phyloP scores from a whole-genome alignment of 2,113 vertebrate species.

The Protomyctophum bolini region DNA sequence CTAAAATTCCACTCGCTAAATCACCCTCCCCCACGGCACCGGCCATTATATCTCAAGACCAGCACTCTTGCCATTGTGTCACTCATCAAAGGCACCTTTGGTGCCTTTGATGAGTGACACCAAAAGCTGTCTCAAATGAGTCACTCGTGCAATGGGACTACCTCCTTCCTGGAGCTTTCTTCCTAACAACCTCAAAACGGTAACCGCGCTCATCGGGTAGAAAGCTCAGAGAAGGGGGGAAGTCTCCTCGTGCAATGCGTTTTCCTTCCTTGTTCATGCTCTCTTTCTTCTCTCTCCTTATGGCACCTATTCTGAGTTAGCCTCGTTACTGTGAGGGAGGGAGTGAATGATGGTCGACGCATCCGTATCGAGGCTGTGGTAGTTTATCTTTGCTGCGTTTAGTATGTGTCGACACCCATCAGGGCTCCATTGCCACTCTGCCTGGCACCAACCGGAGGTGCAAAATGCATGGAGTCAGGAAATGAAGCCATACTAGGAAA shows the following conservation, averaged over 20 bases:
- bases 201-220: too few species aligned
- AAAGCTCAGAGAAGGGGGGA: too few species aligned
- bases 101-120: constrained; percentile 58
- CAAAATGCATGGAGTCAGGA: constrained; percentile 43
- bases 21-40: constrained; percentile 60
- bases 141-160: constrained; percentile 12
- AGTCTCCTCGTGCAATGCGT: not conserved
- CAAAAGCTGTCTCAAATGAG: constrained; percentile 48
- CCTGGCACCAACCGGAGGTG: constrained; percentile 33
- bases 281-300: not conserved
- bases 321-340: constrained; percentile 41
- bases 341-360: constrained; percentile 41
- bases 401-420: constrained; percentile 20
- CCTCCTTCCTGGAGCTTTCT: too few species aligned
- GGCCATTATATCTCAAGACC: constrained; percentile 61
- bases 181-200: too few species aligned
- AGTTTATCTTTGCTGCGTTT: constrained; percentile 40
- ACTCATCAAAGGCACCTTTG: too few species aligned
- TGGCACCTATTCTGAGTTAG: constrained; percentile 36
- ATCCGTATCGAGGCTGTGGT: constrained; percentile 33
- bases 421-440: constrained; percentile 24
- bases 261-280: not conserved
- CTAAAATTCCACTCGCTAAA: constrained; percentile 62
- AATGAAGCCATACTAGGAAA: constrained; percentile 42
- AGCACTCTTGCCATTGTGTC: constrained; percentile 57